Base-by-base conservation (phyloP, 2,888 invertebrate species). In the Acrocyrtus sp. region DNA sequence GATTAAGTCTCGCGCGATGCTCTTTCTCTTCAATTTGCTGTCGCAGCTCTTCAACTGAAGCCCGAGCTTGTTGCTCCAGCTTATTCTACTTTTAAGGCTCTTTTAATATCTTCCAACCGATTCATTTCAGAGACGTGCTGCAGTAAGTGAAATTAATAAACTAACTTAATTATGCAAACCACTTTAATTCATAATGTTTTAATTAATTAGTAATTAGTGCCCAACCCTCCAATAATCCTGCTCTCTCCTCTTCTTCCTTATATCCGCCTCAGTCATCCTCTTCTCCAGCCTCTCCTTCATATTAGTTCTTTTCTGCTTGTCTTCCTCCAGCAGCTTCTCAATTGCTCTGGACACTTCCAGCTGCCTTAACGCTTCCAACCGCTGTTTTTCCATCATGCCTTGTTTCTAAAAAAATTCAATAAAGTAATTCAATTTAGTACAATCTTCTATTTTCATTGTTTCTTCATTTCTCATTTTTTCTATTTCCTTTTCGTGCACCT, bases 121-220 rank as follows among this genome's bases (percentile, higher is more conserved):
- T 81, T 81, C 79, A 80, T 79, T 70, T 80, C 80, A 19, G 77
- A 74, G 5, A 81, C 74, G 61, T 81, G 80, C 81, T 81, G 47
- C 10, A 68, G 57, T 62, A 57, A n/a, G n/a, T 34, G 19, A 53
- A 27, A 22, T 17, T 8, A 48, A 17, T 12, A 22, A 22, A 26
- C 12, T n/a, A 6, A 51, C 12, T 24, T 22, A 51, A 15, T 15
- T 22, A 51, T 19, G 48, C n/a, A 12, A 39, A 39, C 6, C 6
- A 12, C 39, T 10, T 39, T 39, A 6, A 39, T 39, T 39, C 39
- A 39, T 39, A n/a, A n/a, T 39, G 39, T 39, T 10, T 34, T 34
- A 12, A 34, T 34, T 34, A 34, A 34, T 39, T 12, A 39, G 39
- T 45, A 45, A n/a, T n/a, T n/a, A n/a, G n/a, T n/a, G 15, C 4